Base-by-base conservation (phyloP, 2,113 vertebrate genomes). In the Antigone vipio region DNA sequence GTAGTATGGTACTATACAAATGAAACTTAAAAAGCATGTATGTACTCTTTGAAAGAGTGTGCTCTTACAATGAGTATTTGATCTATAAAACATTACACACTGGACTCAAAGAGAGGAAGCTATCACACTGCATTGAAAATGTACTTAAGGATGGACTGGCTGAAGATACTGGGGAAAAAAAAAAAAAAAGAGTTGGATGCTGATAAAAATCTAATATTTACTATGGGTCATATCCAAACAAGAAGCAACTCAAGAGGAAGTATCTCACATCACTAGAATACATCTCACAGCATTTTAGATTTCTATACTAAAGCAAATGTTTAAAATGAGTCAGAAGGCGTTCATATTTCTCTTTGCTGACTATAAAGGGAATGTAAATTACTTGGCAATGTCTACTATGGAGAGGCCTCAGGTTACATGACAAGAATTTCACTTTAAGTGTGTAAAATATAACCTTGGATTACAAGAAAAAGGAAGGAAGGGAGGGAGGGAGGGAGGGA, bases 401-500 rank as follows among this genome's bases (percentile, higher is more conserved):
- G 9, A 66, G 49, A 38, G 8, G 11, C 20, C 11, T 34, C 47
- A 47, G 10, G 44, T 59, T 71, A 71, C 15, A 50, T 8, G 29
- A 49, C 21, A 59, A 59, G n/a, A 82, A 40, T 69, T 59, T 82
- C 27, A 30, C 22, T 8, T 34, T 30, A 58, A 34, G 4, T 26
- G 23, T 69, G 11, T 34, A 42, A 50, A 40, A 83, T 42, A 22
- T 42, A 60, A 60, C 11, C 3, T 71, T 23, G 60, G 29, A 49
- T 26, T 47, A 38, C 5, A 80, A 66, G 50, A 14, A 20, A 50
- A 4, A 17, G 11, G 4, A 11, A n/a, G 30, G 17, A 9, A 15
- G 30, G 11, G 3, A 10, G 23, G 1, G 8, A 15, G 47, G 3
- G 3, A 17, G 11, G 4, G 8, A n/a, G 30, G 17, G 6, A 15